Evolutionary conservation across 2,113 vertebrate genomes (phyloP), one percentile per base, ranked within the genome.

Genomic region (Phoxinus phoxinus): DNA sequence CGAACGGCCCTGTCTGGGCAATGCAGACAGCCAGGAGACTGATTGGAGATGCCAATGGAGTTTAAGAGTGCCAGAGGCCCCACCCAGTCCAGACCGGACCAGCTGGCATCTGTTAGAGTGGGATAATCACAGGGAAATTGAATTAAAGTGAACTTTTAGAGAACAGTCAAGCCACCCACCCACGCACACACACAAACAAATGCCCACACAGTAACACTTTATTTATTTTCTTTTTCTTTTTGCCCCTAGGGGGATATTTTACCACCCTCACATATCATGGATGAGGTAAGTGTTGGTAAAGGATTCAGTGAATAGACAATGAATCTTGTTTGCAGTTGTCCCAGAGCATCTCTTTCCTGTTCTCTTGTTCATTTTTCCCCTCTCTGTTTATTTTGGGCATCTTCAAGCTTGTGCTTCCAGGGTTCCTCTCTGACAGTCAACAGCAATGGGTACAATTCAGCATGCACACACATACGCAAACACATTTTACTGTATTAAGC

Each of bases 361-460:
- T 86, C 58, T 76, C 69, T 86, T 23, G 25, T 37, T 83, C 32
- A 27, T 87, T 82, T 41, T 44, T 59, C 37, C 58, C 59, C 27
- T 51, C 35, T 77, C 32, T 84, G 41, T 80, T 78, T 83, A 15
- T 76, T 2, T 82, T 83, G n/a, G 1, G 41, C 89, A 46, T 85
- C 69, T 82, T 92, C 89, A 59, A 97, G 96, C 90, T 97, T 91
- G 90, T 95, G 91, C 91, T 95, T 67, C 91, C 95, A 15, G 94
- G 92, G 89, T 93, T 96, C 92, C 87, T 96, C 90, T 91, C 87
- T 30, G 96, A 97, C 89, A 94, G 93, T 87, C 94, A 96, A 88
- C 95, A 96, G 89, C 93, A 93, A 95, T 95, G 94, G 96, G 96
- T 97, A 96, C 86, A 89, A 41, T 48, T 83, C 63, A 41, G 11